These are phyloP conservation scores for Linnaemya vulpina DNA, from an alignment of 2,888 invertebrate genomes.

Conservation along the genomic window DNA sequence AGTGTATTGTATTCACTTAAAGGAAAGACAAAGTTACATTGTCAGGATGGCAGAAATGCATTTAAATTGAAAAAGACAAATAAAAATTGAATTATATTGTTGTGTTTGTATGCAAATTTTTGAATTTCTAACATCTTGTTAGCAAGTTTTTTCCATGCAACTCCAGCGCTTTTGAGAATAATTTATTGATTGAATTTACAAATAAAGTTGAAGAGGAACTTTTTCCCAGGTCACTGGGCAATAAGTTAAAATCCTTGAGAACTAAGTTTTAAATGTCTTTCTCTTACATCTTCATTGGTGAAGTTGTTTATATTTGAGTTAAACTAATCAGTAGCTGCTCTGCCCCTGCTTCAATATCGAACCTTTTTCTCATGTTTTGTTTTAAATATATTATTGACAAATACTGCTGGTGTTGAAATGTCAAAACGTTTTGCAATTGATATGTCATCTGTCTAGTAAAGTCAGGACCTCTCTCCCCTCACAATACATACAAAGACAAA, in stretches of 20 bases:
- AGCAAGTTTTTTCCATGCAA: not conserved
- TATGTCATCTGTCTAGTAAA: constrained; percentile 54
- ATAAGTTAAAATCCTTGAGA: not conserved
- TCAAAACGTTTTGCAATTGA: constrained; percentile 59
- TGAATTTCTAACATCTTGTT: constrained; percentile 7
- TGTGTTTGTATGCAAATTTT: constrained; percentile 33
- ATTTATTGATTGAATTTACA: constrained; percentile 1
- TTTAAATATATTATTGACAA: constrained; percentile 24
- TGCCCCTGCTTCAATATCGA: not conserved
- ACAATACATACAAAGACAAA: constrained; percentile 3
- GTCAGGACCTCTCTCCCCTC: not conserved
- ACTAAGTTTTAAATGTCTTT: not conserved
- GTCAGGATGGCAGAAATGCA: constrained; percentile 55
- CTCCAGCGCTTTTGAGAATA: not conserved
- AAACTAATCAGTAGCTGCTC: no score
- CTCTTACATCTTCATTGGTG: not conserved
- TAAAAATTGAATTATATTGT: constrained; percentile 22
- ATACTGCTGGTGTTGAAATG: constrained; percentile 43
- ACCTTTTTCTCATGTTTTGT: not conserved
- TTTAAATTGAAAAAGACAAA: constrained; percentile 56
- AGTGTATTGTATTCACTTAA: constrained; percentile 55
- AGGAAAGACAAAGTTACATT: constrained; percentile 56
- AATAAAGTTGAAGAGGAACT: not conserved
- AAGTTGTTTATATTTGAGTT: not conserved
- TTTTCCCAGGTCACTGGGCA: not conserved